Percentiles rank a stretch among this genome's conserved stretches.
phyloP scores from a whole-genome alignment of 2,113 vertebrate genomes.

The Puffinus mauretanicus region DNA sequence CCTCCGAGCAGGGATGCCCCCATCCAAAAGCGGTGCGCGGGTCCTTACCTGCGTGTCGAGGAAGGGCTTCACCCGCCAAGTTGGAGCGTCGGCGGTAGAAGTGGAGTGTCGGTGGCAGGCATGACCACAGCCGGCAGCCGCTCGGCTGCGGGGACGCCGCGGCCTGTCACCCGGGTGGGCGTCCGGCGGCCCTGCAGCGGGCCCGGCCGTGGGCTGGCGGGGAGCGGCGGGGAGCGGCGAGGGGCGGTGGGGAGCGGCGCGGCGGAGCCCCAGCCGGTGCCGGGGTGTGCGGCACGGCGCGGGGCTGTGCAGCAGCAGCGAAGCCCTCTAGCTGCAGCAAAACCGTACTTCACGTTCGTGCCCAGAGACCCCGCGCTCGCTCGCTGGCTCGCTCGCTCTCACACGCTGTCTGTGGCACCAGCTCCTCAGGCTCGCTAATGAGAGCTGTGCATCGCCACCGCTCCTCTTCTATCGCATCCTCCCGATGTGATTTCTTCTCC shows the following conservation, averaged over 20 bases:
- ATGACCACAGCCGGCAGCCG: neutral
- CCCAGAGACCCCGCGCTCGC: neutral
- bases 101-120: neutral
- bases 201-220: neutral
- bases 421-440: neutral
- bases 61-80: constrained; percentile 41
- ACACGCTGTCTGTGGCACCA: neutral
- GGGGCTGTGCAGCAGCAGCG: neutral
- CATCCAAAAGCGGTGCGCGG: neutral
- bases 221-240: neutral
- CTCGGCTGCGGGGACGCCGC: neutral
- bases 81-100: neutral
- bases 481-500: neutral
- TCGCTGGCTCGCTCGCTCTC: neutral
- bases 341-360: neutral
- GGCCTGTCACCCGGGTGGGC: neutral
- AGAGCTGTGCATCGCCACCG: neutral
- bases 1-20: neutral
- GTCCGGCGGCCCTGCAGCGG: neutral
- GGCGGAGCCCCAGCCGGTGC: neutral
- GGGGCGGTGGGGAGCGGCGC: neutral
- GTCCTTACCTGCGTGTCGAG: constrained; percentile 33
- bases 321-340: constrained; percentile 8
- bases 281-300: neutral
- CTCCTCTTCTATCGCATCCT: neutral